These are phyloP conservation scores for Arizona elegans DNA, from an alignment of 2,113 vertebrate genomes.

Conservation along the genomic window DNA sequence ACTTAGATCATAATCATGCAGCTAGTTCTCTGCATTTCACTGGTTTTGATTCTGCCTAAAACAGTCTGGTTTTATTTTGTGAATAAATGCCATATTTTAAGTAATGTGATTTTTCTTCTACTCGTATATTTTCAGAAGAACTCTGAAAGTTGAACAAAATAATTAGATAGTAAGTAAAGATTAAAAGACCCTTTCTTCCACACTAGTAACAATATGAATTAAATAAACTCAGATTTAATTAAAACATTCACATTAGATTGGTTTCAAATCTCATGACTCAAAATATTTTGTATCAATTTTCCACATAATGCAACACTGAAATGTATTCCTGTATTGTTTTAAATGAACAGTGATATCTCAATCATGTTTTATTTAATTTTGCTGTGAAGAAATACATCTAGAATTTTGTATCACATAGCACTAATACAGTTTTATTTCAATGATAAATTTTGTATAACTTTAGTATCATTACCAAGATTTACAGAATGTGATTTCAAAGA, in stretches of 20 bases:
- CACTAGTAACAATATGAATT: conserved; percentile 56
- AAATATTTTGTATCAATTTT: conserved; percentile 48
- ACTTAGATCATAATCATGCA: too few species aligned
- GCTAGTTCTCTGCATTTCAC: neutral
- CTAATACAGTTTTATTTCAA: neutral
- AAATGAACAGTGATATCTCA: conserved; percentile 40
- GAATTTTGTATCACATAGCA: conserved; percentile 3
- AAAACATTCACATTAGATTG: conserved; percentile 42
- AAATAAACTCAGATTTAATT: conserved; percentile 59
- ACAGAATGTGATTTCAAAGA: neutral
- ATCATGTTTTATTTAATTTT: conserved; percentile 28
- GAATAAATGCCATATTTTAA: conserved; percentile 46
- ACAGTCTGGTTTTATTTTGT: neutral
- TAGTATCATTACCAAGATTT: neutral
- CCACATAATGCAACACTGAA: conserved; percentile 36
- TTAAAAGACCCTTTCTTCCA: conserved; percentile 49
- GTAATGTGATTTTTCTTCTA: conserved; percentile 50
- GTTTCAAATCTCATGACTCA: conserved; percentile 42
- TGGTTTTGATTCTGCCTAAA: neutral
- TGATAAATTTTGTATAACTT: neutral
- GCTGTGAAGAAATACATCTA: neutral
- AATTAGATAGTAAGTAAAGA: conserved; percentile 59
- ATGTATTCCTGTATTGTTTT: conserved; percentile 49
- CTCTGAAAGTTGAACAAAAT: conserved; percentile 56
- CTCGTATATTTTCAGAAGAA: conserved; percentile 44